A percentile compares a stretch with the other conserved stretches of the same genome.
These are phyloP conservation scores for Anomalospiza imberbis DNA, from an alignment of 2,797 vertebrate species.

Conservation along the genomic window DNA sequence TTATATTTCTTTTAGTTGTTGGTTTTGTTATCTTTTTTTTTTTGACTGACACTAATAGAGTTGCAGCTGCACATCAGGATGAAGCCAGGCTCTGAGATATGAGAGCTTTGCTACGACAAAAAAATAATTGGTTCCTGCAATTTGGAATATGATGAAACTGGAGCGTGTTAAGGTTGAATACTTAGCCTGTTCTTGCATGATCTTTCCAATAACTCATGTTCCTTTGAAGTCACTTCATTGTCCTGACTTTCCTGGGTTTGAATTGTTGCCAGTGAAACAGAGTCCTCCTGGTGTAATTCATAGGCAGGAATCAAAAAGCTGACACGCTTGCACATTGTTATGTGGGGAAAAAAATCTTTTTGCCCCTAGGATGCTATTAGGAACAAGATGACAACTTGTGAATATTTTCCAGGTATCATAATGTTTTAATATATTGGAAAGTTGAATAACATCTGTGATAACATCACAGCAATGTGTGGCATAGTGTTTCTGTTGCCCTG, in stretches of 20 bases:
- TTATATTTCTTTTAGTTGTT: neutral
- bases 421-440: neutral
- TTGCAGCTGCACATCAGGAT: conserved; percentile 15
- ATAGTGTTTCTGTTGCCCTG: neutral
- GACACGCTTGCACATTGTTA: neutral
- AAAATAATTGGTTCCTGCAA: conserved; percentile 39
- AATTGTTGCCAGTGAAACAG: conserved; percentile 23
- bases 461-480: neutral
- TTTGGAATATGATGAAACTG: conserved; percentile 56
- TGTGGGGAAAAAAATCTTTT: neutral
- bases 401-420: conserved; percentile 45
- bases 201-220: conserved; percentile 40
- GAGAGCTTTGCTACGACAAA: neutral
- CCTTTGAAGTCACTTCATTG: conserved; percentile 19
- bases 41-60: neutral
- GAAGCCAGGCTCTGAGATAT: neutral
- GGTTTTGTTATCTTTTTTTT: neutral
- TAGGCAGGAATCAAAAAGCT: conserved; percentile 1
- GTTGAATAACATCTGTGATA: conserved; percentile 13
- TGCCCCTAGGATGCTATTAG: conserved; percentile 30
- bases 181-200: conserved; percentile 21
- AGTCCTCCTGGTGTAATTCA: conserved; percentile 14
- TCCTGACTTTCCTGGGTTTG: conserved; percentile 18
- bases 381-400: conserved; percentile 25
- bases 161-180: neutral